Percentiles rank a stretch among this genome's conserved stretches.
Conservation (phyloP, 2,797 vertebrate genomes). For the Tokudaia muenninki region DNA sequence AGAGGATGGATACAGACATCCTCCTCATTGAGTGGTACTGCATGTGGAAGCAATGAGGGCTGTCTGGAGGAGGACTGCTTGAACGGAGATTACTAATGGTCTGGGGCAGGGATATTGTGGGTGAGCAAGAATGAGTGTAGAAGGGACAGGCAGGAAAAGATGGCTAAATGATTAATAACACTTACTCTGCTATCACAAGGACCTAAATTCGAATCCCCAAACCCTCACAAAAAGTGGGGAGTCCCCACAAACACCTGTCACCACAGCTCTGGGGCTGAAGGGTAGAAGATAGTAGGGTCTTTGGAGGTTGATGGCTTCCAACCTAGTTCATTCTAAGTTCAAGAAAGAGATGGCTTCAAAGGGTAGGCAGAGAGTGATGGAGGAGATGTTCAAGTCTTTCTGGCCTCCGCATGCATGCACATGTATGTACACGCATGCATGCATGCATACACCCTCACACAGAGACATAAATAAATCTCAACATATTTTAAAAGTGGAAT, state of each 20-base stretch:
- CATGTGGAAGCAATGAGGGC: not conserved
- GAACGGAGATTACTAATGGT: slow-evolving; percentile 70
- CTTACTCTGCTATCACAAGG: not conserved
- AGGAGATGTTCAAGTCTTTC: not conserved
- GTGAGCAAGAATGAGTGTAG: not conserved
- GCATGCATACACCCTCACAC: no score
- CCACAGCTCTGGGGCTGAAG: not conserved
- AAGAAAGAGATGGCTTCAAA: not conserved
- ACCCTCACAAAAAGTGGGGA: not conserved
- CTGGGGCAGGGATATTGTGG: slow-evolving; percentile 24
- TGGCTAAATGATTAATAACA: not conserved
- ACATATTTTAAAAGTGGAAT: not conserved
- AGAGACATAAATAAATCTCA: not conserved
- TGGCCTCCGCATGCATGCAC: not conserved
- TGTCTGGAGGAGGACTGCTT: slow-evolving; percentile 64
- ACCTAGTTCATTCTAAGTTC: not conserved
- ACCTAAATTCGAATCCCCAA: no score
- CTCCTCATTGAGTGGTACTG: not conserved
- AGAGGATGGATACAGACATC: slow-evolving; percentile 64
- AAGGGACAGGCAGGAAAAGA: not conserved
- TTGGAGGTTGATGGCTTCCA: not conserved
- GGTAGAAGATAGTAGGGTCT: not conserved
- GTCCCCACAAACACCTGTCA: no score
- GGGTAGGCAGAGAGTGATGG: not conserved
- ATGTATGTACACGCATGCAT: not conserved